Percentiles rank a stretch among this genome's conserved stretches.
phyloP scores from a whole-genome alignment of 2,888 invertebrate genomes.

The Hydraecia micacea region DNA sequence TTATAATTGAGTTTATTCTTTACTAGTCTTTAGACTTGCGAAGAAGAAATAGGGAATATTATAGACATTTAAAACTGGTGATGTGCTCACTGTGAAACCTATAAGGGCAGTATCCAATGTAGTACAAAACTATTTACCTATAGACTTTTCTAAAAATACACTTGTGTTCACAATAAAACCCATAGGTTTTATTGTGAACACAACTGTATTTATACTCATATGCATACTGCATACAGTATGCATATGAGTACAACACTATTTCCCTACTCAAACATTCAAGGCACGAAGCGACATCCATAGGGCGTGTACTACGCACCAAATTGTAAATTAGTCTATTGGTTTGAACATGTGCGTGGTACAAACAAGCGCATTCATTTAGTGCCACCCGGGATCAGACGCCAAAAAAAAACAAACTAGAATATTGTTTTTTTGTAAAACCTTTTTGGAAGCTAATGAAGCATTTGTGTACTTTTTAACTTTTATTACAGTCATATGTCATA shows the following conservation, averaged over 20 bases:
- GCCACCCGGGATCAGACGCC: background rate
- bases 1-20: background rate
- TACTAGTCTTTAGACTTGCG: too few species aligned
- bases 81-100: background rate
- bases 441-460: background rate
- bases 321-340: background rate
- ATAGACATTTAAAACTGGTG: background rate
- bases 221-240: too few species aligned
- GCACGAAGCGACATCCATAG: slow-evolving; percentile 5
- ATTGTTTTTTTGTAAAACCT: background rate
- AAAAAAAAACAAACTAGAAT: background rate
- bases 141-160: background rate
- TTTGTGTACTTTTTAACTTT: background rate
- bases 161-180: background rate
- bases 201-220: too few species aligned
- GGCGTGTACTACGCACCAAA: slow-evolving; percentile 13
- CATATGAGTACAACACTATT: background rate
- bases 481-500: background rate
- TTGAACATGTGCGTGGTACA: background rate
- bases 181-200: too few species aligned
- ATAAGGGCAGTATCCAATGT: background rate
- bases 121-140: too few species aligned
- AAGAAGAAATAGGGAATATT: background rate
- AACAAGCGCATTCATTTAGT: slow-evolving; percentile 11
- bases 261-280: background rate